A percentile compares a stretch with the other conserved stretches of the same genome.
Conservation (phyloP, 2,888 invertebrate genomes). For the Nemotelus nigrinus region DNA sequence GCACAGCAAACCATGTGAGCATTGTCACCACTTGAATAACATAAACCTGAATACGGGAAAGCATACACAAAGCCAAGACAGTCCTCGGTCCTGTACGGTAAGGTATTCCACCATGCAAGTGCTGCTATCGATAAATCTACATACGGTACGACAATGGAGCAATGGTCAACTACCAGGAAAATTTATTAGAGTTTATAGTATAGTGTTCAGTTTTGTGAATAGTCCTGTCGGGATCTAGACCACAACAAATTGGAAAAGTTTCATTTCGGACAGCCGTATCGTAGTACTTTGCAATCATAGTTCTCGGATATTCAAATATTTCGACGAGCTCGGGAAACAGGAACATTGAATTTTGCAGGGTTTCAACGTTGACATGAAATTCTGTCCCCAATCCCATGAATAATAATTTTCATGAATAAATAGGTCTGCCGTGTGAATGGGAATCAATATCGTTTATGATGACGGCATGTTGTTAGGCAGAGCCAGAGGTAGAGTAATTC, state of each 20-base stretch:
- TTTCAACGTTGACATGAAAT: conserved; percentile 4
- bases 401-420: conserved; percentile 29
- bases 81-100: no score
- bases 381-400: conserved; percentile 26
- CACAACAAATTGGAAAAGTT: conserved; percentile 44
- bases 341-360: conserved; percentile 23
- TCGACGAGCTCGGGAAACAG: conserved; percentile 2
- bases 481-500: no score
- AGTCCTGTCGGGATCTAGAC: conserved; percentile 39
- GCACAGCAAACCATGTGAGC: not conserved
- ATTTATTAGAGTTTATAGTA: conserved; percentile 40
- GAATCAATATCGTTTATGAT: not conserved
- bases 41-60: conserved; percentile 12
- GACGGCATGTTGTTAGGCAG: no score
- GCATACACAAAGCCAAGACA: not conserved
- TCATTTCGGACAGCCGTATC: conserved; percentile 8
- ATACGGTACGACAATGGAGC: not conserved
- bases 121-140: no score
- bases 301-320: conserved; percentile 1
- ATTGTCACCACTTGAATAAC: conserved; percentile 37
- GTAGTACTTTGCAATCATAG: not conserved
- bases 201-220: conserved; percentile 19
- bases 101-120: no score
- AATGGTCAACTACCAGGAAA: conserved; percentile 25
- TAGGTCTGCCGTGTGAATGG: not conserved